These are phyloP conservation scores for Perodicticus potto DNA, from an alignment of 2,797 vertebrate species.

Conservation along the genomic window DNA sequence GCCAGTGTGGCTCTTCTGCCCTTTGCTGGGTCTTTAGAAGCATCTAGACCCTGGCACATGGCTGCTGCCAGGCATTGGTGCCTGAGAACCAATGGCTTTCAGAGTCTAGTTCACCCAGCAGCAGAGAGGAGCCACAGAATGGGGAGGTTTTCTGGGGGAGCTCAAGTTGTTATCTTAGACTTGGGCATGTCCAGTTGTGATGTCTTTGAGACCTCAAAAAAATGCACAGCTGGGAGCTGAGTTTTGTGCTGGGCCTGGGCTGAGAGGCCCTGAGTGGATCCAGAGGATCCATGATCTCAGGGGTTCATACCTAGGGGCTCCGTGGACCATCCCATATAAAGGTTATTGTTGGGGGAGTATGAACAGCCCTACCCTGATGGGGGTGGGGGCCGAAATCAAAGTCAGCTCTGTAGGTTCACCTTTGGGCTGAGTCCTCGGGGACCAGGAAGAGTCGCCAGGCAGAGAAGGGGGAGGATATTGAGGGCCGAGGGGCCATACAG, in stretches of 20 bases:
- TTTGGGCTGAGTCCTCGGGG: background rate
- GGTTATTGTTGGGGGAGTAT: background rate
- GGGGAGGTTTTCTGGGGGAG: background rate
- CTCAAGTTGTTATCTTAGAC: background rate
- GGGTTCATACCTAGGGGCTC: background rate
- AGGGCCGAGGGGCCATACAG: background rate
- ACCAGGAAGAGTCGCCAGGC: background rate
- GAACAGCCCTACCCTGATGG: background rate
- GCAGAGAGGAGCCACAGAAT: background rate
- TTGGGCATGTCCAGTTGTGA: background rate
- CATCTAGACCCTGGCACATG: rapidly evolving
- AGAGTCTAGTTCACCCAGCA: background rate
- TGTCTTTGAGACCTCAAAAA: background rate
- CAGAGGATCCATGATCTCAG: background rate
- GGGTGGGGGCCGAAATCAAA: rapidly evolving
- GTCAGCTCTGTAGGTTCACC: background rate
- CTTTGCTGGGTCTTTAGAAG: background rate
- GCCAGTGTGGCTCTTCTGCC: background rate
- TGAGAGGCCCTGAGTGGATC: background rate
- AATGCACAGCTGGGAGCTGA: background rate
- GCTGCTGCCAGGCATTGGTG: too few species aligned
- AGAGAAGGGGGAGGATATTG: background rate
- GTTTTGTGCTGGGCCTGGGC: background rate
- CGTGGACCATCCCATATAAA: background rate
- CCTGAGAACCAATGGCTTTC: rapidly evolving